These are phyloP conservation scores for Trachymyrmex septentrionalis DNA, from an alignment of 1,140 invertebrate genomes.

Conservation along the genomic window DNA sequence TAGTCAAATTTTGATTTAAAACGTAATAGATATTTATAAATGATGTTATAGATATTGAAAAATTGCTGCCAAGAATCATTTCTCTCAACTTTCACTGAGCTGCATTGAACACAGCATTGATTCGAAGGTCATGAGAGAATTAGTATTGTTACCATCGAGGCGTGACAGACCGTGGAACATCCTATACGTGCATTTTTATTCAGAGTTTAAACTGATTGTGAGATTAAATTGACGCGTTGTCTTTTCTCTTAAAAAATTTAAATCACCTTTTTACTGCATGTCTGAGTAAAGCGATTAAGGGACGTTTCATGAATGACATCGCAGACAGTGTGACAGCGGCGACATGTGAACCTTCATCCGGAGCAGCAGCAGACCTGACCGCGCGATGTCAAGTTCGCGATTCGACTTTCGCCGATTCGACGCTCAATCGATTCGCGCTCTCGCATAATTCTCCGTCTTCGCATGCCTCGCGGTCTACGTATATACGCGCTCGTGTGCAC, in stretches of 20 bases:
- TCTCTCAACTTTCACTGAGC: not conserved
- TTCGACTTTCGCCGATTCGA: constrained; percentile 66
- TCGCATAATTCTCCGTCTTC: constrained; percentile 58
- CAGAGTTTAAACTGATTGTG: not conserved
- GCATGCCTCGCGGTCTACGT: constrained; percentile 24
- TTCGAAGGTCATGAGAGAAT: not conserved
- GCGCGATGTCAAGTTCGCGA: constrained; percentile 72
- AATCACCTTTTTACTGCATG: not conserved
- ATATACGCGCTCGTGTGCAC: not conserved
- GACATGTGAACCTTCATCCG: constrained; percentile 7
- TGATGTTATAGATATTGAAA: not conserved
- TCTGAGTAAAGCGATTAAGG: not conserved
- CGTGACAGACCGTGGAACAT: not conserved
- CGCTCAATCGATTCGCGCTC: constrained; percentile 65
- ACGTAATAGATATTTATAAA: not conserved
- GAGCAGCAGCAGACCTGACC: constrained; percentile 16
- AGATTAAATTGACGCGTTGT: not conserved
- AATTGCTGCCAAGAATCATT: not conserved
- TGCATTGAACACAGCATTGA: not conserved
- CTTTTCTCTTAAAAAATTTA: not conserved
- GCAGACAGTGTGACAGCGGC: constrained; percentile 11
- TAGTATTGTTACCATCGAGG: not conserved
- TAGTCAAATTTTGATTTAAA: not conserved
- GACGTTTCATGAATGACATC: not conserved
- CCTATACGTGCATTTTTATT: not conserved